These are phyloP conservation scores for Hydractinia symbiolongicarpus DNA, from an alignment of 30 jellyfish, hydroid and myxozoan species.

Conservation along the genomic window DNA sequence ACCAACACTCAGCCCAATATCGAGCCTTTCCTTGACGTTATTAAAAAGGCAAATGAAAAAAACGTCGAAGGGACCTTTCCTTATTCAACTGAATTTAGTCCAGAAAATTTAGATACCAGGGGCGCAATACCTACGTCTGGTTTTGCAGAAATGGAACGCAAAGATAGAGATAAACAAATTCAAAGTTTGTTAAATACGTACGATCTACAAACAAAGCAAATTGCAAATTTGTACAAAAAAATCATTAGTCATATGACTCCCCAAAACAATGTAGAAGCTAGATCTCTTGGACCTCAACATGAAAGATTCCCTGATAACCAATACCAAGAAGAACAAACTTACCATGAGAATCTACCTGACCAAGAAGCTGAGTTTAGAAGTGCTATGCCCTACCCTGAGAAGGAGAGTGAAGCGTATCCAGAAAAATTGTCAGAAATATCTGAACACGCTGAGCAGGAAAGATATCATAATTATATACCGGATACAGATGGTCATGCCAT, in stretches of 20 bases:
- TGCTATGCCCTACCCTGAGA: too few relatives aligned
- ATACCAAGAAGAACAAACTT: too few relatives aligned
- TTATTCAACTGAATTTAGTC: too few relatives aligned
- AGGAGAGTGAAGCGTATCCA: too few relatives aligned
- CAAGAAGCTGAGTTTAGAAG: not conserved
- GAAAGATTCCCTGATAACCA: not conserved
- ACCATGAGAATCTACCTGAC: constrained; percentile 9
- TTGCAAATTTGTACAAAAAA: not conserved
- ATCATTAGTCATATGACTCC: not conserved
- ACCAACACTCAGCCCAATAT: not conserved
- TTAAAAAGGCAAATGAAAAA: not conserved
- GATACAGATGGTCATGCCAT: too few relatives aligned
- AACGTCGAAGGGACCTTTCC: not conserved
- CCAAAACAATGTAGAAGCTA: not conserved
- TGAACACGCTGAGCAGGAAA: too few relatives aligned
- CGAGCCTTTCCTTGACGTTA: not conserved
- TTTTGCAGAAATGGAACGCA: not conserved
- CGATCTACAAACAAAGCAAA: constrained; percentile 21
- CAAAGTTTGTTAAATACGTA: constrained; percentile 24
- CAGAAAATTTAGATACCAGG: not conserved
- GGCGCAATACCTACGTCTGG: not conserved
- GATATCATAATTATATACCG: too few relatives aligned
- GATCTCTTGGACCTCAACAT: not conserved
- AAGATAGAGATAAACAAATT: constrained; percentile 16
- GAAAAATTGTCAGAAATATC: too few relatives aligned